A percentile compares a stretch with the other conserved stretches of the same genome.
Evolutionary conservation across 2,113 vertebrate species (phyloP).

Genomic region (Mastomys coucha): DNA sequence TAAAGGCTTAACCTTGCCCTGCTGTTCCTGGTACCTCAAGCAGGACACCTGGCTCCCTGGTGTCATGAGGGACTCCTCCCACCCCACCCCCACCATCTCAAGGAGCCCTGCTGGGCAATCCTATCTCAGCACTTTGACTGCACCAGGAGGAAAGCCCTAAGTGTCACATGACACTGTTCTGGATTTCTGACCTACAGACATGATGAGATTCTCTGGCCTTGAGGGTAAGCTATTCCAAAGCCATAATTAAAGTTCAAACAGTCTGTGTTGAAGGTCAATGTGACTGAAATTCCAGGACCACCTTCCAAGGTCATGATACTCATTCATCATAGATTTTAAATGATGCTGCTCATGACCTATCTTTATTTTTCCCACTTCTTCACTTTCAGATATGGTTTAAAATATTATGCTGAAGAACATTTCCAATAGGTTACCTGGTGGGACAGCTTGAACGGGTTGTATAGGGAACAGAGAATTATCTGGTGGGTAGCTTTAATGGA

Average conservation of each 20-base stretch:
- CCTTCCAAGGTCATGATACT: background rate
- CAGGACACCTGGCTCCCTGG: background rate
- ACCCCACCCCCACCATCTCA: background rate
- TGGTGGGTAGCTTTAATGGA: background rate
- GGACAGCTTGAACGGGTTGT: background rate
- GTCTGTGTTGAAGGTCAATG: background rate
- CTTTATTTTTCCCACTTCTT: conserved; percentile 12
- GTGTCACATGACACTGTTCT: background rate
- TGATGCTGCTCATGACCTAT: too few relatives aligned
- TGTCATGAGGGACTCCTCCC: background rate
- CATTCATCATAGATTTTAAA: background rate
- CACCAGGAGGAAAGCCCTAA: background rate
- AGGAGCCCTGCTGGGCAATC: background rate
- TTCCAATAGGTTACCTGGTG: background rate
- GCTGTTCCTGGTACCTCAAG: background rate
- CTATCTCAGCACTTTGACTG: background rate
- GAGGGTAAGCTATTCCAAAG: background rate
- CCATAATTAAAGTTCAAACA: background rate
- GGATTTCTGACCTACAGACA: background rate
- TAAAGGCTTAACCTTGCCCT: background rate
- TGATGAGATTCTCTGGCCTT: background rate
- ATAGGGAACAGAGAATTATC: background rate
- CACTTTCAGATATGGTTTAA: conserved; percentile 27
- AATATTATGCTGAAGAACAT: background rate
- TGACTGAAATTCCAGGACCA: background rate